phyloP scores from a whole-genome alignment of 2,888 invertebrate species.

The Anarsia innoxiella region DNA sequence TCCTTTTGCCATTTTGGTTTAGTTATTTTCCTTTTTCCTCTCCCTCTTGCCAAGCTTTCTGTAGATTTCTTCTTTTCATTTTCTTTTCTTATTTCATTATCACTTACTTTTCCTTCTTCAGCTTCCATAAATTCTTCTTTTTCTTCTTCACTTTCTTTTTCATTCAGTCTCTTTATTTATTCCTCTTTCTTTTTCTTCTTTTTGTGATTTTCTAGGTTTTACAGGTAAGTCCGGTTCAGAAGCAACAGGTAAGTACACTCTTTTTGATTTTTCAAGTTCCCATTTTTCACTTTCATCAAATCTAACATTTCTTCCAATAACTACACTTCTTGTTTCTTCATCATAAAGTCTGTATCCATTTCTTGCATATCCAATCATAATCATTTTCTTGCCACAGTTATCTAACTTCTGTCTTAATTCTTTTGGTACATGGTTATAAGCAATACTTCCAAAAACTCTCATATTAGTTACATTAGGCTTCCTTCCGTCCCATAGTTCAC shows the following conservation, averaged over 20 bases:
- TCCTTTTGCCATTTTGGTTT: slow-evolving; percentile 15
- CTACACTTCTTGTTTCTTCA: background rate
- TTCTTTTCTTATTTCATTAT: background rate
- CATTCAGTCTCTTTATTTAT: background rate
- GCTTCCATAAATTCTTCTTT: background rate
- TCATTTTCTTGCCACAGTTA: slow-evolving; percentile 6
- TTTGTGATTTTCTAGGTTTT: too few species aligned
- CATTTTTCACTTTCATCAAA: slow-evolving; percentile 5
- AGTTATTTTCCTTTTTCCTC: slow-evolving; percentile 5
- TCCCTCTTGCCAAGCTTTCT: slow-evolving; percentile 2
- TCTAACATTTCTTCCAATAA: slow-evolving; percentile 6
- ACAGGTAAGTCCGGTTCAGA: too few species aligned
- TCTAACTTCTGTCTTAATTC: slow-evolving; percentile 11
- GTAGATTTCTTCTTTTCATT: too few species aligned
- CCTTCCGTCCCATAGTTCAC: slow-evolving; percentile 6
- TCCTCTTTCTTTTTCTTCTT: background rate
- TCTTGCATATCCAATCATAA: slow-evolving; percentile 13
- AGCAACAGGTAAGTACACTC: background rate
- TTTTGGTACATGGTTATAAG: slow-evolving; percentile 18
- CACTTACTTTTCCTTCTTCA: background rate
- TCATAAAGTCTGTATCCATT: slow-evolving; percentile 9
- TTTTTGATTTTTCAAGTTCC: background rate
- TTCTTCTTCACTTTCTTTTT: background rate
- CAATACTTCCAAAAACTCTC: slow-evolving; percentile 19
- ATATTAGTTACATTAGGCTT: slow-evolving; percentile 15